Evolutionary conservation across 2,113 vertebrate species (phyloP), one percentile per base, ranked within the genome.

Genomic region (Aix galericulata): DNA sequence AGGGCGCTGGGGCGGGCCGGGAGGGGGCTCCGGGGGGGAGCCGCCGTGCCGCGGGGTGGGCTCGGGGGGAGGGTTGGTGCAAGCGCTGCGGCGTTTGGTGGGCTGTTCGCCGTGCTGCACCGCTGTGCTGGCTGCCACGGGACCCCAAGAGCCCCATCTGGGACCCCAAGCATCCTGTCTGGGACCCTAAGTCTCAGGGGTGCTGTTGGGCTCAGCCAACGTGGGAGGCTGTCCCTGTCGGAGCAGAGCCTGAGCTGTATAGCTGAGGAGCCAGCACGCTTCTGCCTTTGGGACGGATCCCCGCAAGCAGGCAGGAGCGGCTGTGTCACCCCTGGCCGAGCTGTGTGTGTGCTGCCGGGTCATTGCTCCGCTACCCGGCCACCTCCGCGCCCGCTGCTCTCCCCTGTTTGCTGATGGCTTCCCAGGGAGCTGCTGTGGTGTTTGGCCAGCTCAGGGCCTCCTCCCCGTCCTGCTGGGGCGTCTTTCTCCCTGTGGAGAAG

Each of bases 301-400:
- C 31, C 5, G 27, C 25, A 56, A 31, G 48, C 0, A 9, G 31
- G 52, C n/a, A 40, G 36, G 25, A 21, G 71, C 52, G 16, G 38
- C 63, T 3, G 34, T 13, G 53, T 11, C 17, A 1, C 2, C 4
- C n/a, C 36, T 5, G 46, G 46, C 46, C 9, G 20, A 17, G 12
- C 40, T 2, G 42, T 26, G 0, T 11, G 34, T 7, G 32, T 27
- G 1, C 55, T 17, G 11, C 0, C 0, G 12, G 50, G 27, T 13
- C 50, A 29, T 32, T 44, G 1, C 3, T 25, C 26, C 1, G 10
- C 26, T 32, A 3, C 2, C 3, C 0, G 0, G 10, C 18, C 29
- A 27, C 32, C n/a, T 25, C 75, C 2, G 0, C 29, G 68, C 67
- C 76, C 1, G 1, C 31, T 1, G 2, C 53, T 55, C 29, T 32